phyloP scores from a whole-genome alignment of 2,888 invertebrate genomes.

The Synergus laeviventris region DNA sequence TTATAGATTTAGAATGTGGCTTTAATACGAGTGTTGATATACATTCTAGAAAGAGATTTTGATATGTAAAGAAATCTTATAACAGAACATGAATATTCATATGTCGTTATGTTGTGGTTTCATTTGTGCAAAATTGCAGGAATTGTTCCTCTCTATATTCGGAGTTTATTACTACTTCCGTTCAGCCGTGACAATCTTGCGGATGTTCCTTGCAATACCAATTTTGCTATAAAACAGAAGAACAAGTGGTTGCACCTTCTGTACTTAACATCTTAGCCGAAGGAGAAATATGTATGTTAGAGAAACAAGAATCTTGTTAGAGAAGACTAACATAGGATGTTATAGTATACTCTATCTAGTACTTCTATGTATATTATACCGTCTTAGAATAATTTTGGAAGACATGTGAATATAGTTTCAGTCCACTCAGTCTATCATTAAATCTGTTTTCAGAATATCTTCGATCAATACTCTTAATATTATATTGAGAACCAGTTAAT shows the following conservation, averaged over 20 bases:
- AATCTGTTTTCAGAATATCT: background rate
- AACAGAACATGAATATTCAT: background rate
- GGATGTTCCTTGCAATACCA: background rate
- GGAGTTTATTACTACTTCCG: conserved; percentile 9
- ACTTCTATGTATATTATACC: no score
- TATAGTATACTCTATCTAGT: no score
- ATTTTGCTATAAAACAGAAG: conserved; percentile 7
- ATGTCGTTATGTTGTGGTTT: background rate
- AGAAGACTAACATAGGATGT: background rate
- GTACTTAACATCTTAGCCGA: conserved; percentile 21
- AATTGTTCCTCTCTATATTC: background rate
- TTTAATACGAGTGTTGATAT: no score
- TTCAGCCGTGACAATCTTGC: conserved; percentile 12
- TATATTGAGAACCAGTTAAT: background rate
- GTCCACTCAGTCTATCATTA: no score
- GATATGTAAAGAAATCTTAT: background rate
- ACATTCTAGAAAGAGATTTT: background rate
- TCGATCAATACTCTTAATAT: background rate
- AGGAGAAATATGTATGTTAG: no score
- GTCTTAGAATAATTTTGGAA: no score
- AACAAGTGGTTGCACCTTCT: conserved; percentile 23
- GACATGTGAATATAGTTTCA: no score
- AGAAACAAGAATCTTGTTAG: background rate
- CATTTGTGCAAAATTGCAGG: conserved; percentile 1
- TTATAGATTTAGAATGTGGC: background rate